phyloP scores from a whole-genome alignment of 2,797 vertebrate genomes.

The Hyperoplus immaculatus region DNA sequence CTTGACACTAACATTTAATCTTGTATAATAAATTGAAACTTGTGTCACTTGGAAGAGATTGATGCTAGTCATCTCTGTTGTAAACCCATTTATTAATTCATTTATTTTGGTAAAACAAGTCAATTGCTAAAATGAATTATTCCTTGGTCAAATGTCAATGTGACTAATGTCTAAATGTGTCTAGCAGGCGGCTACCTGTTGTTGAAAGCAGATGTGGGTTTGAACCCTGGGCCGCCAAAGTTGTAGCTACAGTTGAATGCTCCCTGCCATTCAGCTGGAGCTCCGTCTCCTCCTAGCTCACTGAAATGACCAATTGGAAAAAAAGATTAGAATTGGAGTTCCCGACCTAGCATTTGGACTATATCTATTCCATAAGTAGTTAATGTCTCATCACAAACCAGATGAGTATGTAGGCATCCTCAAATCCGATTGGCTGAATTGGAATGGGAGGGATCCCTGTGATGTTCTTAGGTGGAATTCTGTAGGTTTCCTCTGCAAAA shows the following conservation, averaged over 20 bases:
- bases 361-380: neutral
- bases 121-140: neutral
- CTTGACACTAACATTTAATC: neutral
- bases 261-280: conserved; percentile 84
- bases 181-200: conserved; percentile 70
- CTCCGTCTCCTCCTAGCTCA: conserved; percentile 76
- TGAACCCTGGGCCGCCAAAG: conserved; percentile 89
- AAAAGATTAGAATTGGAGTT: neutral
- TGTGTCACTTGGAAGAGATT: neutral
- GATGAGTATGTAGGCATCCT: conserved; percentile 87
- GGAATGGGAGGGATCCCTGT: conserved; percentile 89
- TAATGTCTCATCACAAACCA: conserved; percentile 82
- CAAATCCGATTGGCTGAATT: conserved; percentile 91
- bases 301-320: conserved; percentile 70
- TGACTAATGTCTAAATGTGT: neutral
- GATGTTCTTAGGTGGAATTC: conserved; percentile 78
- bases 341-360: neutral
- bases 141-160: neutral
- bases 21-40: neutral
- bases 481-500: conserved; percentile 86
- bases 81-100: neutral
- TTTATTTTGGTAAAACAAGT: neutral
- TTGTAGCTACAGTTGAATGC: conserved; percentile 88
- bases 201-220: conserved; percentile 40
- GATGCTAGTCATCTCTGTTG: neutral